These are phyloP conservation scores for Dicrostonyx torquatus DNA, from an alignment of 2,797 vertebrate genomes.

Conservation along the genomic window DNA sequence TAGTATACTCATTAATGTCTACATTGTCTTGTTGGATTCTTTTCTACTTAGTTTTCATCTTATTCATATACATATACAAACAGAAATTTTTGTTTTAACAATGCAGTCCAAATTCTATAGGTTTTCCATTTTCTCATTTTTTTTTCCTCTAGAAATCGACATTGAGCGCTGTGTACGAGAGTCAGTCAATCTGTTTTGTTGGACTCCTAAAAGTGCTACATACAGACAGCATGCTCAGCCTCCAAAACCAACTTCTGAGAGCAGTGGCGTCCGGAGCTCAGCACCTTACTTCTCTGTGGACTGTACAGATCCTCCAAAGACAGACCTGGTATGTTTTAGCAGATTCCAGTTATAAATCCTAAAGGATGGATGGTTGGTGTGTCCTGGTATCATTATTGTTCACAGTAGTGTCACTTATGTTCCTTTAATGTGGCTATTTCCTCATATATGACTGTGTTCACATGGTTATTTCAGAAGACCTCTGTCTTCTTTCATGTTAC, in stretches of 20 bases:
- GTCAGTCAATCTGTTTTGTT: constrained; percentile 97
- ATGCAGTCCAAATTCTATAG: constrained; percentile 16
- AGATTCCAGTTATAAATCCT: neutral
- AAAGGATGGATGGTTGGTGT: neutral
- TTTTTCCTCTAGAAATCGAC: constrained; percentile 95
- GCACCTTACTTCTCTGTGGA: constrained; percentile 90
- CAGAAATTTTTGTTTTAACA: constrained; percentile 16
- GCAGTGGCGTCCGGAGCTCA: constrained; percentile 83
- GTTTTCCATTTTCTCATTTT: neutral
- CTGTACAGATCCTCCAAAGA: constrained; percentile 91
- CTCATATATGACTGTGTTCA: neutral
- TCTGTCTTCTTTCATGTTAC: neutral
- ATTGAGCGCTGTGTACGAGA: constrained; percentile 98
- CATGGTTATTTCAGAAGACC: neutral
- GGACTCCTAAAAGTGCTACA: constrained; percentile 97
- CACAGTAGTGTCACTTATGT: neutral
- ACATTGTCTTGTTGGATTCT: neutral
- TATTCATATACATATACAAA: constrained; percentile 14
- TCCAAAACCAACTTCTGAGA: constrained; percentile 85
- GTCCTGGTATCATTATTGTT: neutral
- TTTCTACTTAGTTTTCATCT: constrained; percentile 20
- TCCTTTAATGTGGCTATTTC: constrained; percentile 12
- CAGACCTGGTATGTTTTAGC: constrained; percentile 91
- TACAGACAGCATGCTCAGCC: constrained; percentile 95
- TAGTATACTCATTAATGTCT: constrained; percentile 3